Conservation (phyloP, 2,113 vertebrate species). For the Pseudorhombus dupliciocellatus region DNA sequence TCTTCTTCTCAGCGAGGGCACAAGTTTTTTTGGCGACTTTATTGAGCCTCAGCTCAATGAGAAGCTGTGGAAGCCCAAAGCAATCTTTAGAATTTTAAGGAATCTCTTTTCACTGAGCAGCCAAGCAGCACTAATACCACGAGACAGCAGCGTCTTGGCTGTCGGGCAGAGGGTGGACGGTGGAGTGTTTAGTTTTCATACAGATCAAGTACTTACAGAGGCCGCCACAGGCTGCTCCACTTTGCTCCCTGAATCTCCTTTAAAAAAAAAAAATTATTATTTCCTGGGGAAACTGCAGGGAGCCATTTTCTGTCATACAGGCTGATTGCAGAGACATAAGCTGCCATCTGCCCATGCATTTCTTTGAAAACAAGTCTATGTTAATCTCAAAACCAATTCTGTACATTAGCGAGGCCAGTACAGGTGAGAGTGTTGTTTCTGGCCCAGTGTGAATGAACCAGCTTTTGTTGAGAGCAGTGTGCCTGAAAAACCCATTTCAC, state of each 20-base stretch:
- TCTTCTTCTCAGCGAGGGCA: conserved; percentile 40
- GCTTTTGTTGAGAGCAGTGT: neutral
- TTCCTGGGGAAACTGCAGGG: conserved; percentile 47
- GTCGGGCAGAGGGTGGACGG: conserved; percentile 31
- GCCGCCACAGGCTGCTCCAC: conserved; percentile 41
- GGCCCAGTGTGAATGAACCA: neutral
- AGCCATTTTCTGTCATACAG: conserved; percentile 38
- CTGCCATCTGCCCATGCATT: no score
- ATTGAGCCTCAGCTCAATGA: conserved; percentile 35
- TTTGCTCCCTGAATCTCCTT: conserved; percentile 34
- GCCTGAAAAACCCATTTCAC: neutral
- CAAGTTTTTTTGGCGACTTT: conserved; percentile 33
- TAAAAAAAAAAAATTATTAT: neutral
- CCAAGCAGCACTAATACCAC: conserved; percentile 57
- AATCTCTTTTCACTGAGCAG: conserved; percentile 55
- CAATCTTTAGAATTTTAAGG: conserved; percentile 59
- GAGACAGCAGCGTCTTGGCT: conserved; percentile 51
- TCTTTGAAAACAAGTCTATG: no score
- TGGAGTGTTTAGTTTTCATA: conserved; percentile 55
- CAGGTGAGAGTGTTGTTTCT: neutral
- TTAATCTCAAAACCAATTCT: no score
- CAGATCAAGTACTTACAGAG: conserved; percentile 53
- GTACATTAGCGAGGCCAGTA: neutral
- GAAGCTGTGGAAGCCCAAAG: conserved; percentile 51
- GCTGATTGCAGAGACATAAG: neutral